A percentile compares a stretch with the other conserved stretches of the same genome.
Evolutionary conservation across 2,797 vertebrate species (phyloP).

Genomic region (Chanos chanos): DNA sequence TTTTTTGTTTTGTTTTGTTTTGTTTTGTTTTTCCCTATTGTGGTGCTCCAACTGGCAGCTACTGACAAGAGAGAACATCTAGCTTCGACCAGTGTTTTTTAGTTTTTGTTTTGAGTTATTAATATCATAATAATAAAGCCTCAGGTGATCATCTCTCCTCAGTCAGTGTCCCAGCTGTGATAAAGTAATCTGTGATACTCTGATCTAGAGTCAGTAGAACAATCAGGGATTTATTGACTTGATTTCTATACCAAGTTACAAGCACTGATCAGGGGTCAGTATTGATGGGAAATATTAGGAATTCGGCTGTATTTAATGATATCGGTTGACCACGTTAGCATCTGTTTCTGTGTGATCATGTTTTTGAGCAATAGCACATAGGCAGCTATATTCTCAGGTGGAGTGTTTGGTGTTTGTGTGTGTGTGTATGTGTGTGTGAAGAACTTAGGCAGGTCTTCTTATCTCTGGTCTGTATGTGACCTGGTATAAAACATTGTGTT

Average conservation of each 20-base stretch:
- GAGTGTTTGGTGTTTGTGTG: slow-evolving; percentile 26
- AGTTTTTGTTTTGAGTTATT: slow-evolving; percentile 19
- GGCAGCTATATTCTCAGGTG: slow-evolving; percentile 65
- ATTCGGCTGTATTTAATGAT: slow-evolving; percentile 34
- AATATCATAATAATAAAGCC: slow-evolving; percentile 21
- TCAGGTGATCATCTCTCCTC: too few relatives aligned
- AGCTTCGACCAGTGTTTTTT: neutral
- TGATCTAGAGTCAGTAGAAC: too few relatives aligned
- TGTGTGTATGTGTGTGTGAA: neutral
- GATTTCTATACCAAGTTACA: slow-evolving; percentile 34
- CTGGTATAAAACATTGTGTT: slow-evolving; percentile 45
- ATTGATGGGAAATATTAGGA: slow-evolving; percentile 36
- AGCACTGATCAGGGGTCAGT: slow-evolving; percentile 33
- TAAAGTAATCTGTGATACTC: too few relatives aligned
- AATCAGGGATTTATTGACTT: slow-evolving; percentile 18
- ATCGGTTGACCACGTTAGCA: slow-evolving; percentile 40
- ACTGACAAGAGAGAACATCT: neutral
- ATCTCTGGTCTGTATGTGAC: neutral
- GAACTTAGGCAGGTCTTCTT: neutral
- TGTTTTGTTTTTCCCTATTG: too few relatives aligned
- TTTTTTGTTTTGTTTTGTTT: too few relatives aligned
- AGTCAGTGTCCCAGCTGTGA: too few relatives aligned
- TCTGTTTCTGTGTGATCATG: slow-evolving; percentile 10
- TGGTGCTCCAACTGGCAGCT: neutral
- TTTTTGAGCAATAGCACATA: slow-evolving; percentile 34